phyloP scores from a whole-genome alignment of 1,140 invertebrate genomes.

The Venustaconcha ellipsiformis region DNA sequence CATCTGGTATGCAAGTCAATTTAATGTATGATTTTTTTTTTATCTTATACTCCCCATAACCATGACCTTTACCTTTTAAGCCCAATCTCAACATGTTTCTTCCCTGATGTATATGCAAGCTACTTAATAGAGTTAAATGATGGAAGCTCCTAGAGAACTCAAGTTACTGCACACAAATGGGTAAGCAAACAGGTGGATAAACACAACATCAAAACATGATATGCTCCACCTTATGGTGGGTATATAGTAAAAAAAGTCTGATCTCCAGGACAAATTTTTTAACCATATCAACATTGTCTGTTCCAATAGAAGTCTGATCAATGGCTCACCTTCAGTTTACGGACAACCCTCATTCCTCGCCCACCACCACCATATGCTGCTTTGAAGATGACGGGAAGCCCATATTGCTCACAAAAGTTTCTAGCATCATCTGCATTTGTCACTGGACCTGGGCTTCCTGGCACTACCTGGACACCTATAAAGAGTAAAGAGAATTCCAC shows the following conservation, averaged over 20 bases:
- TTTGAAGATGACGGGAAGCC: conserved; percentile 98
- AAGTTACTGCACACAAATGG: not conserved
- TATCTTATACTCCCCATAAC: no score
- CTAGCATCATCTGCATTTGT: conserved; percentile 88
- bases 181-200: not conserved
- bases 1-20: no score
- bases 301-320: not conserved
- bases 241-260: not conserved
- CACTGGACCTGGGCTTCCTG: conserved; percentile 93
- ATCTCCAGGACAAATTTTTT: no score
- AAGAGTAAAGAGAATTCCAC: not conserved
- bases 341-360: conserved; percentile 97
- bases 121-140: no score
- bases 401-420: conserved; percentile 92
- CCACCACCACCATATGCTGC: conserved; percentile 99
- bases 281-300: no score
- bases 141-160: not conserved
- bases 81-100: no score
- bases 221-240: no score
- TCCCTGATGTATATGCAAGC: no score
- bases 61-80: no score
- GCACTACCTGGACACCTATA: conserved; percentile 76
- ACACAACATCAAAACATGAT: not conserved
- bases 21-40: no score
- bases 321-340: conserved; percentile 81